Evolutionary conservation across 2,113 vertebrate species (phyloP), one percentile per base, ranked within the genome.

Genomic region (Alexandromys fortis): DNA sequence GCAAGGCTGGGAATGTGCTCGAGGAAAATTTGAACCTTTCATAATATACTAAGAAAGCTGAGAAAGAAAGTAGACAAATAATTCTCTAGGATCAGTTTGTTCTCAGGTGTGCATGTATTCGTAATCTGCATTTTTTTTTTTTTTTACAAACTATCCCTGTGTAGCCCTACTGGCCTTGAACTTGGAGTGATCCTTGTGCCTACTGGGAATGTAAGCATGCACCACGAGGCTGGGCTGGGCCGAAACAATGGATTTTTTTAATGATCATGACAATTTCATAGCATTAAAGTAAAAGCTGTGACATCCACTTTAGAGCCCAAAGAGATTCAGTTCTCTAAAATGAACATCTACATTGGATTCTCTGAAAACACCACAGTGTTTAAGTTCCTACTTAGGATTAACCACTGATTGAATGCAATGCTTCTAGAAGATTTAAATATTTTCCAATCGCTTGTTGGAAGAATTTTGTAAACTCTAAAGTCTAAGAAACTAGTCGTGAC

Each of bases 341-440:
- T 72, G 42, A 28, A 21, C 93, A 63, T 93, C 94, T 96, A 97
- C 12, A 38, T 81, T 86, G 45, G 70, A 90, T 17, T 75, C 6
- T 79, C 76, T 52, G 77, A 89, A 94, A 92, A 88, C 19, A 89
- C 82, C 61, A 90, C 16, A 42, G 30, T 70, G 19, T 75, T 88
- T 16, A 79, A 6, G 35, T 86, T 94, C 45, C 65, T 49, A 82
- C 85, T 33, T 49, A 78, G 21, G 5, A 12, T 95, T 96, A 93
- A 90, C n/a, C 38, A 55, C 13, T 78, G 47, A 88, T 35, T 91
- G 42, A 86, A 91, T 82, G 21, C 28, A 65, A 9, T 77, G 12
- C 81, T 95, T 96, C 65, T 72, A 14, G 11, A 93, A 81, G 87
- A 90, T 72, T 96, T 70, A 92, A 85, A 90, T 95, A 77, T 55